Conservation (phyloP, 1,140 invertebrate genomes). For the Hydropsyche tenuis region DNA sequence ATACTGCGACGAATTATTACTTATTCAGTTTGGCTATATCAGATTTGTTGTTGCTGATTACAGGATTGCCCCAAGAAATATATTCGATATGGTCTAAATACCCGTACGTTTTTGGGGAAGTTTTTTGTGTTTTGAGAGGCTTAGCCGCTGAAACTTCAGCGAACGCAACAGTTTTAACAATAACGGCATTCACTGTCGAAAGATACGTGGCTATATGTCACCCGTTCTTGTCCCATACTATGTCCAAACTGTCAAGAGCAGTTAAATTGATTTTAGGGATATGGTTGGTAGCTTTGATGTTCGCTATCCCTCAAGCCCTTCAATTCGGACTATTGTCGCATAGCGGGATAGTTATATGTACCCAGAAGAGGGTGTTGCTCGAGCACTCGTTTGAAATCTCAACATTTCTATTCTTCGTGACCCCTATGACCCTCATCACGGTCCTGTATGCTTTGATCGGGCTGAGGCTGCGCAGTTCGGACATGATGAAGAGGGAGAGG, state of each 20-base stretch:
- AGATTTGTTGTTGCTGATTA: slow-evolving; percentile 85
- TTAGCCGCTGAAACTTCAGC: slow-evolving; percentile 88
- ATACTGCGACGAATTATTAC: slow-evolving; percentile 92
- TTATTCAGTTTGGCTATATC: slow-evolving; percentile 92
- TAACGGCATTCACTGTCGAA: slow-evolving; percentile 82
- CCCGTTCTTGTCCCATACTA: slow-evolving; percentile 79
- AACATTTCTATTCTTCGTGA: slow-evolving; percentile 83
- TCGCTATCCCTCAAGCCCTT: slow-evolving; percentile 82
- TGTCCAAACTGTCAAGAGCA: slow-evolving; percentile 80
- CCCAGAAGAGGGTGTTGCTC: slow-evolving; percentile 68
- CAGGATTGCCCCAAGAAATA: slow-evolving; percentile 83
- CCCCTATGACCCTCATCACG: slow-evolving; percentile 86
- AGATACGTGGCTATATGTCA: slow-evolving; percentile 82
- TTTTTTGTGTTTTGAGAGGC: slow-evolving; percentile 84
- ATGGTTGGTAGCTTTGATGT: slow-evolving; percentile 73
- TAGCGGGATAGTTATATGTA: slow-evolving; percentile 61
- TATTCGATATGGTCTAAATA: slow-evolving; percentile 86
- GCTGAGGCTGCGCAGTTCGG: slow-evolving; percentile 71
- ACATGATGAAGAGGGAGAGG: slow-evolving; percentile 56
- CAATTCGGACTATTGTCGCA: slow-evolving; percentile 71
- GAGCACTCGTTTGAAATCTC: slow-evolving; percentile 83
- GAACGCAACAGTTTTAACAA: slow-evolving; percentile 90
- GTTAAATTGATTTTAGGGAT: slow-evolving; percentile 76
- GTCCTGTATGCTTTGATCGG: slow-evolving; percentile 86
- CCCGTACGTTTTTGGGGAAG: slow-evolving; percentile 86